Evolutionary conservation across 2,797 vertebrate genomes (phyloP).

Genomic region (Anableps anableps): DNA sequence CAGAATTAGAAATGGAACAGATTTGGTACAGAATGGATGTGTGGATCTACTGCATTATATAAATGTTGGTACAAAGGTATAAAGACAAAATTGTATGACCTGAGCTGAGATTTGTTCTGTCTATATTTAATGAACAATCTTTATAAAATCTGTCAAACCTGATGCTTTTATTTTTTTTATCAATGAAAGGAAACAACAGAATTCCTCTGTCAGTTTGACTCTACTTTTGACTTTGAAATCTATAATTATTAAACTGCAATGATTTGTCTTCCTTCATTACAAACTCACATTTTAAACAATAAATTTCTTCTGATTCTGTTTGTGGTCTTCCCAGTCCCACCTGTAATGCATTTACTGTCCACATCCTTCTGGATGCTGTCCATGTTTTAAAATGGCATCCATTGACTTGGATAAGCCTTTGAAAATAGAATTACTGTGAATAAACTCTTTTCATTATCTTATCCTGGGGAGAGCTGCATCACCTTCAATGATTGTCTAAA

Average conservation of each 20-base stretch:
- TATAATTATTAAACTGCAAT: neutral
- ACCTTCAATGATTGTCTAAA: constrained; percentile 37
- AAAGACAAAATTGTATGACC: neutral
- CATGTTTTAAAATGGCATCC: constrained; percentile 18
- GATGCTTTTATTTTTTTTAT: neutral
- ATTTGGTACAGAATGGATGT: constrained; percentile 26
- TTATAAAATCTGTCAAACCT: neutral
- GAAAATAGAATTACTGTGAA: constrained; percentile 36
- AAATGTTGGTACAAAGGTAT: neutral
- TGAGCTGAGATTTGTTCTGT: neutral
- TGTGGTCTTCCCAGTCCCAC: neutral
- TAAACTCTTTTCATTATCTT: constrained; percentile 23
- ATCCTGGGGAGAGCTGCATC: constrained; percentile 28
- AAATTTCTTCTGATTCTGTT: constrained; percentile 27
- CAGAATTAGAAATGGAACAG: constrained; percentile 26
- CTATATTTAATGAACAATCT: neutral
- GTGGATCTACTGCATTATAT: constrained; percentile 12
- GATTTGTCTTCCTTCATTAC: constrained; percentile 4
- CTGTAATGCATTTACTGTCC: constrained; percentile 8
- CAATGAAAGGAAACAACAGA: neutral
- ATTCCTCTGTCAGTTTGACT: neutral
- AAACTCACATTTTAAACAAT: constrained; percentile 8
- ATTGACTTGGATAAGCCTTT: constrained; percentile 19
- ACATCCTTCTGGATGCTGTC: constrained; percentile 14
- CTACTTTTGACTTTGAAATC: neutral